These are phyloP conservation scores for Micrasema longulum DNA, from an alignment of 1,140 invertebrate species.

Conservation along the genomic window DNA sequence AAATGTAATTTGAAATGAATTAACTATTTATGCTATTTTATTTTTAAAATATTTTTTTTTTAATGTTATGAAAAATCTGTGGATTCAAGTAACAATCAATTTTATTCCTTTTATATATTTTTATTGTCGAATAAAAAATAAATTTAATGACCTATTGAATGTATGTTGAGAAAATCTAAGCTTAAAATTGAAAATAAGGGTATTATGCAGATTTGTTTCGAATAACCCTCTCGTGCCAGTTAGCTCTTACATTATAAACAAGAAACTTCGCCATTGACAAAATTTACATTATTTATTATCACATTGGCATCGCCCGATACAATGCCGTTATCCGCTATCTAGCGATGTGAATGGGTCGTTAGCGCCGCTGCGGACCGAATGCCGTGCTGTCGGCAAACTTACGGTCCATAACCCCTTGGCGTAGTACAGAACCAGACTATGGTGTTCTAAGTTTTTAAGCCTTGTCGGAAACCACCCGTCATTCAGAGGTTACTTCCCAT, in stretches of 20 bases:
- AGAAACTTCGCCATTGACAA: conserved; percentile 40
- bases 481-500: neutral
- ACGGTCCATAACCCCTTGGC: neutral
- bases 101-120: neutral
- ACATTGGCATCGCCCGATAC: conserved; percentile 47
- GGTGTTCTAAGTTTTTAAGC: neutral
- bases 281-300: conserved; percentile 48
- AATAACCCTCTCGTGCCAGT: neutral
- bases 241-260: conserved; percentile 24
- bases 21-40: neutral
- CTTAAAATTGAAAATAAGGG: neutral
- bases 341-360: conserved; percentile 47
- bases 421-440: conserved; percentile 20
- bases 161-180: neutral
- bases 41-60: neutral
- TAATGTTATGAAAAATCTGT: neutral
- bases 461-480: conserved; percentile 2
- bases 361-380: conserved; percentile 36
- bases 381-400: conserved; percentile 32
- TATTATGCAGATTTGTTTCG: neutral
- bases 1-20: no score
- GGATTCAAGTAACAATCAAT: neutral
- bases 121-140: neutral
- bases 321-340: conserved; percentile 50
- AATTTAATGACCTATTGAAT: neutral